A percentile compares a stretch with the other conserved stretches of the same genome.
These are phyloP conservation scores for Globodera ellingtonae DNA, from an alignment of 1,140 invertebrate genomes.

Conservation along the genomic window DNA sequence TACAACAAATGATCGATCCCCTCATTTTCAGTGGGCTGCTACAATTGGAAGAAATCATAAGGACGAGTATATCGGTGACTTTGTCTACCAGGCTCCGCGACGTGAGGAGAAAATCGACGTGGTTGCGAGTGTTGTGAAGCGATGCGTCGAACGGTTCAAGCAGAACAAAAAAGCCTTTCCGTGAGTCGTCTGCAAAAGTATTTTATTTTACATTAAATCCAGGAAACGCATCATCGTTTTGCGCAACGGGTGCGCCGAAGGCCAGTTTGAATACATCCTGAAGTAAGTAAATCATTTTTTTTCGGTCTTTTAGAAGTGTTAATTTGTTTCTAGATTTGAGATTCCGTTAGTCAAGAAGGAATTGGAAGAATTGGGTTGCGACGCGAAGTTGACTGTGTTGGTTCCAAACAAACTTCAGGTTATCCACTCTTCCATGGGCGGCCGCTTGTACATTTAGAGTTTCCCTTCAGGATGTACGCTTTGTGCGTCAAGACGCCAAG, in stretches of 20 bases:
- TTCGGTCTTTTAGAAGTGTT: not conserved
- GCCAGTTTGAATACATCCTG: slow-evolving; percentile 9
- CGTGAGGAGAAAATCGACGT: slow-evolving; percentile 19
- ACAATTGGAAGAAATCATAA: slow-evolving; percentile 8
- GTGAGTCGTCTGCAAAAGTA: not conserved
- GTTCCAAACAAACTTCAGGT: slow-evolving; percentile 20
- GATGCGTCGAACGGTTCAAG: slow-evolving; percentile 1
- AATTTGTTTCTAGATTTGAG: not conserved
- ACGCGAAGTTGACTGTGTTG: slow-evolving; percentile 1
- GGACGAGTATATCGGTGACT: slow-evolving; percentile 16
- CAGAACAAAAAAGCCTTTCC: not conserved
- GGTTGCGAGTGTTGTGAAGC: slow-evolving; percentile 2
- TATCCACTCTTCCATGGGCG: not conserved
- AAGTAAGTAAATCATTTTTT: not conserved
- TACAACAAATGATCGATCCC: not conserved
- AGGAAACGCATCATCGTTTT: slow-evolving; percentile 11
- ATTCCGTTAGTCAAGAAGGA: slow-evolving; percentile 13
- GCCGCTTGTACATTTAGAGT: not conserved
- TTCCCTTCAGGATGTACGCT: slow-evolving; percentile 8
- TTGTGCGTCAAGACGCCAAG: slow-evolving; percentile 4
- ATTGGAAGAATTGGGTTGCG: not conserved
- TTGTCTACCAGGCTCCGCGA: not conserved
- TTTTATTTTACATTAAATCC: not conserved
- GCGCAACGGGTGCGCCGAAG: slow-evolving; percentile 13
- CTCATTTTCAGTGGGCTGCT: slow-evolving; percentile 1